Percentiles rank a stretch among this genome's conserved stretches.
These are phyloP conservation scores for Rhombomys opimus DNA, from an alignment of 2,113 vertebrate species.

Conservation along the genomic window DNA sequence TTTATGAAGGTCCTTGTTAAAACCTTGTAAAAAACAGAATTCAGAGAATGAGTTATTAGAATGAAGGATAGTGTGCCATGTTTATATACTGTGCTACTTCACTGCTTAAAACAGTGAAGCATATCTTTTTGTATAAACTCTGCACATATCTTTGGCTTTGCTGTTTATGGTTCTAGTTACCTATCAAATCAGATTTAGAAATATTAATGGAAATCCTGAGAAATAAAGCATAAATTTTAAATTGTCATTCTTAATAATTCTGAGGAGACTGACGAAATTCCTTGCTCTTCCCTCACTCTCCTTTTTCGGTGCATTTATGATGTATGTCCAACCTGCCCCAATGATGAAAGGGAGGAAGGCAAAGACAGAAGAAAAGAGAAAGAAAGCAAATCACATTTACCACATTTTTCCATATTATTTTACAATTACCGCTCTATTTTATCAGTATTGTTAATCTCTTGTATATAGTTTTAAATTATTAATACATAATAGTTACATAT, in stretches of 20 bases:
- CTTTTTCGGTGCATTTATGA: neutral
- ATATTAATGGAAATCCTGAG: neutral
- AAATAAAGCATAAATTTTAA: neutral
- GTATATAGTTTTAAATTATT: neutral
- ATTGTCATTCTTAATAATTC: neutral
- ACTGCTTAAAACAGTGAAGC: neutral
- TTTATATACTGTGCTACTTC: neutral
- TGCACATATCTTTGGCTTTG: neutral
- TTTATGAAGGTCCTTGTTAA: neutral
- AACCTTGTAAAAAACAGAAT: neutral
- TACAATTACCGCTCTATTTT: neutral
- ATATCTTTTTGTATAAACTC: neutral
- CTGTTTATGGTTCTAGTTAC: neutral
- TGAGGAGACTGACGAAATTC: neutral
- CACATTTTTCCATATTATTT: neutral
- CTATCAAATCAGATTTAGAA: neutral
- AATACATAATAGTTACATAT: neutral
- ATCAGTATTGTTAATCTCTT: neutral
- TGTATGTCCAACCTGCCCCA: neutral
- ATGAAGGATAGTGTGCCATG: neutral
- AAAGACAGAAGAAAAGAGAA: neutral
- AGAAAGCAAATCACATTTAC: neutral
- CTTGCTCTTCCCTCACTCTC: neutral
- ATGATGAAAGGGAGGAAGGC: fast-evolving
- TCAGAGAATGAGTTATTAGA: neutral